These are phyloP conservation scores for Pseudorectes ferrugineus DNA, from an alignment of 2,113 vertebrate species.

Conservation along the genomic window DNA sequence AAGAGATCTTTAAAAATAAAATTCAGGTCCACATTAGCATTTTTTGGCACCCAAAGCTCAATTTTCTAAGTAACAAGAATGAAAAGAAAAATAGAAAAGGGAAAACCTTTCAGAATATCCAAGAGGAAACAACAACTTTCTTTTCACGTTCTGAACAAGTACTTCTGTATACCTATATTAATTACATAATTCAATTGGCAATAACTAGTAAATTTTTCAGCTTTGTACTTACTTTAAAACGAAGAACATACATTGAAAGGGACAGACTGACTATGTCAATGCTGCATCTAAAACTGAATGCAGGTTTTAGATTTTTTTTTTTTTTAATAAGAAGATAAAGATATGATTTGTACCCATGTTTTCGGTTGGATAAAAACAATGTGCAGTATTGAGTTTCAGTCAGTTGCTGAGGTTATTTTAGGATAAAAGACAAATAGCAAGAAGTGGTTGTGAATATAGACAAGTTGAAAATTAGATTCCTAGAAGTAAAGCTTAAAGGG, in stretches of 20 bases:
- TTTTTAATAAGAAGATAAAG: not conserved
- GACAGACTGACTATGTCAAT: not conserved
- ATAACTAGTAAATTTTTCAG: not conserved
- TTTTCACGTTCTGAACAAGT: not conserved
- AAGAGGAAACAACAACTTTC: not conserved
- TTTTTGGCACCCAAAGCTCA: not conserved
- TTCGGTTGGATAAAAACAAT: not conserved
- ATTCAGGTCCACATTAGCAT: not conserved
- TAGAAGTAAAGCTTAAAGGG: not conserved
- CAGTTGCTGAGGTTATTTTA: not conserved
- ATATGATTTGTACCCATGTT: not conserved
- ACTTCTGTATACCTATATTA: not conserved
- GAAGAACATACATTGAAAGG: not conserved
- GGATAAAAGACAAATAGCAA: not conserved
- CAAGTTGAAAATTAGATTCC: not conserved
- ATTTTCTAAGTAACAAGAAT: not conserved
- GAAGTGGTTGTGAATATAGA: not conserved
- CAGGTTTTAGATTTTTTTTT: not conserved
- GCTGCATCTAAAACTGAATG: not conserved
- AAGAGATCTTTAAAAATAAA: not conserved
- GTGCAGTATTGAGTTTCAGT: not conserved
- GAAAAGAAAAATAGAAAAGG: not conserved
- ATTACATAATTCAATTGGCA: not conserved
- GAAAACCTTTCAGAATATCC: not conserved
- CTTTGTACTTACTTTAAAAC: not conserved